Percentiles rank a stretch among this genome's conserved stretches.
These are phyloP conservation scores for Lasioglossum marginatum DNA, from an alignment of 2,888 invertebrate genomes.

Conservation along the genomic window DNA sequence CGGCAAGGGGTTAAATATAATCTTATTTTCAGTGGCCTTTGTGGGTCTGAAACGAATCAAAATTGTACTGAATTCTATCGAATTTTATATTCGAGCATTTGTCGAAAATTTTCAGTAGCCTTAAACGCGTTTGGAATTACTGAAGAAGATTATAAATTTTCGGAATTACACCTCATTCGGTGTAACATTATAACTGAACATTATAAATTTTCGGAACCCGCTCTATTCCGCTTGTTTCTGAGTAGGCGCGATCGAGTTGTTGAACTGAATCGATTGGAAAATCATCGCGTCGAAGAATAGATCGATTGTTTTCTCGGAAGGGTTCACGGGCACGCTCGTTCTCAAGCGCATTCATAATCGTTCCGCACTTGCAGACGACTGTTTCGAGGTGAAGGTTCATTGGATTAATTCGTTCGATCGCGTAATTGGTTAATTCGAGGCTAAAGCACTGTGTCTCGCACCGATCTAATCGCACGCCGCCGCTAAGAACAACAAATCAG, in stretches of 20 bases:
- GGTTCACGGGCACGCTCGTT: conserved; percentile 37
- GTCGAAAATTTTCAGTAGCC: no score
- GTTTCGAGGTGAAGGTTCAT: conserved; percentile 67
- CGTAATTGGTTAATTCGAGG: conserved; percentile 64
- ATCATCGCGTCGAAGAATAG: background rate
- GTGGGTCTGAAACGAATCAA: no score
- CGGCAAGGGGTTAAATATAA: no score
- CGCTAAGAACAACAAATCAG: conserved; percentile 46
- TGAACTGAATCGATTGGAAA: background rate
- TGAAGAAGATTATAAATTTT: no score
- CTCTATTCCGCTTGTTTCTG: background rate
- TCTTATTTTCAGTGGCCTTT: no score
- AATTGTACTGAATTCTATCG: no score
- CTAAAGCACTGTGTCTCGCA: conserved; percentile 56
- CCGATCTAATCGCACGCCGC: conserved; percentile 50
- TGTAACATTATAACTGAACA: no score
- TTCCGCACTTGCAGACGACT: conserved; percentile 50
- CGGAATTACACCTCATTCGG: no score
- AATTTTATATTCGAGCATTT: no score
- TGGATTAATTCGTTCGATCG: conserved; percentile 65
- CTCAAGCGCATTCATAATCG: conserved; percentile 45
- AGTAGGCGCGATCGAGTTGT: background rate
- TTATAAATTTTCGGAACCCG: background rate
- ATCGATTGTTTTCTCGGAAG: conserved; percentile 43
- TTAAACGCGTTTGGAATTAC: no score